A percentile compares a stretch with the other conserved stretches of the same genome.
Conservation (phyloP, 2,113 vertebrate species). For the Buteo buteo region DNA sequence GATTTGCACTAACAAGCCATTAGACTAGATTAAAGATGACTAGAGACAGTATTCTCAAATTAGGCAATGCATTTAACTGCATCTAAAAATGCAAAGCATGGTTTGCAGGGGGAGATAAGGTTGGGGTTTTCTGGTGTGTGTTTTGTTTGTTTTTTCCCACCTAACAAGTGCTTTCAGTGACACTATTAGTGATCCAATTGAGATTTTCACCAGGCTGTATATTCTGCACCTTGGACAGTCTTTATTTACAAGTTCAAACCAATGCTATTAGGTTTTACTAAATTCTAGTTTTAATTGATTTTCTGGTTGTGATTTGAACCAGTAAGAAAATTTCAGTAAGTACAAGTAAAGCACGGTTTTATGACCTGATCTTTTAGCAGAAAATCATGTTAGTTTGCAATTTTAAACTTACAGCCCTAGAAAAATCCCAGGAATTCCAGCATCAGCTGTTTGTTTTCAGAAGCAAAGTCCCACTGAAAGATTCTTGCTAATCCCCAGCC, state of each 20-base stretch:
- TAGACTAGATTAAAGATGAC: conserved; percentile 5
- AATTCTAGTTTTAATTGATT: background rate
- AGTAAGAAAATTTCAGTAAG: background rate
- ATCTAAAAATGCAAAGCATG: conserved; percentile 26
- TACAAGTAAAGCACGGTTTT: background rate
- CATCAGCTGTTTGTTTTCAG: conserved; percentile 73
- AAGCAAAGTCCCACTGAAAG: conserved; percentile 74
- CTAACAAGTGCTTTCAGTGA: conserved; percentile 33
- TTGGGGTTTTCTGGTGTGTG: background rate
- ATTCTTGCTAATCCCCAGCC: conserved; percentile 67
- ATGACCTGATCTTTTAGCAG: conserved; percentile 34
- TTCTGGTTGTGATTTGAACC: background rate
- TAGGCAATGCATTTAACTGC: background rate
- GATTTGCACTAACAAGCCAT: conserved; percentile 62
- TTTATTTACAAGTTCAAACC: background rate
- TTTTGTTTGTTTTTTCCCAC: background rate
- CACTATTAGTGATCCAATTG: background rate
- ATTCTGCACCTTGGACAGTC: background rate
- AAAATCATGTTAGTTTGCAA: conserved; percentile 46
- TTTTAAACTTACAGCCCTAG: conserved; percentile 52
- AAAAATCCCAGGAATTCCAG: conserved; percentile 73
- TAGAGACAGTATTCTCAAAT: background rate
- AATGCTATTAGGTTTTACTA: background rate
- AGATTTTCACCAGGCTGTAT: background rate
- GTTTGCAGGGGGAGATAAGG: background rate